Conservation (phyloP, 2,797 vertebrate species). For the Urosaurus nigricauda region DNA sequence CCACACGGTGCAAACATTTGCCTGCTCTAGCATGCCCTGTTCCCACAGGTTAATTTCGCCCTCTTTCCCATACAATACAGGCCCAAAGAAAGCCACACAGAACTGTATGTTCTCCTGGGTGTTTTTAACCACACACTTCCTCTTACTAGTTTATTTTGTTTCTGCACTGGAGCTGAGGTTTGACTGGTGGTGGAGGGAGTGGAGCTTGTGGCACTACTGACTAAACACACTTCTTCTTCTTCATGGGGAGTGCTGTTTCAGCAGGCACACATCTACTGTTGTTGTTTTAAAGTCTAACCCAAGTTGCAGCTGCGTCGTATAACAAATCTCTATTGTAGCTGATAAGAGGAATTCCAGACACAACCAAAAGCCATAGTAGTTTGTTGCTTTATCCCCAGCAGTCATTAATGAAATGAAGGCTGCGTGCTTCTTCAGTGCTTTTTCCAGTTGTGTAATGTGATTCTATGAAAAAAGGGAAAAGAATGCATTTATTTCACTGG, state of each 20-base stretch:
- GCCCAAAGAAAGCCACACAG: accelerated
- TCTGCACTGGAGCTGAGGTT: constrained; percentile 28
- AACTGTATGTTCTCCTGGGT: constrained; percentile 14
- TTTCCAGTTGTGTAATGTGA: not conserved
- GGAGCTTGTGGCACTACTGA: accelerated
- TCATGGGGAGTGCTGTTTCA: constrained; percentile 26
- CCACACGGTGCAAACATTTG: not conserved
- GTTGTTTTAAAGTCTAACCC: constrained; percentile 9
- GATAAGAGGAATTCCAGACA: constrained; percentile 3
- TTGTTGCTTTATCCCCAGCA: not conserved
- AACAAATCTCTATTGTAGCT: not conserved
- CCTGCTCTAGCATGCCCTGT: not conserved
- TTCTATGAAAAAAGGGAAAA: constrained; percentile 26
- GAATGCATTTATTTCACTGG: constrained; percentile 50
- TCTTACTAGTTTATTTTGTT: constrained; percentile 15
- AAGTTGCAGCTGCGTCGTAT: not conserved
- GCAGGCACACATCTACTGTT: accelerated
- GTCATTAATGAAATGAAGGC: not conserved
- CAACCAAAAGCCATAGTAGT: not conserved
- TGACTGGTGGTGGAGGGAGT: not conserved
- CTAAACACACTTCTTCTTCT: not conserved
- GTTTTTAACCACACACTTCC: constrained; percentile 19
- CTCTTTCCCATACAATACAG: not conserved
- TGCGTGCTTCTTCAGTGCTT: constrained; percentile 29
- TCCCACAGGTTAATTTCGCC: not conserved